A percentile compares a stretch with the other conserved stretches of the same genome.
These are phyloP conservation scores for Caenorhabditis wallacei DNA, from an alignment of 2,888 invertebrate species.

Conservation along the genomic window DNA sequence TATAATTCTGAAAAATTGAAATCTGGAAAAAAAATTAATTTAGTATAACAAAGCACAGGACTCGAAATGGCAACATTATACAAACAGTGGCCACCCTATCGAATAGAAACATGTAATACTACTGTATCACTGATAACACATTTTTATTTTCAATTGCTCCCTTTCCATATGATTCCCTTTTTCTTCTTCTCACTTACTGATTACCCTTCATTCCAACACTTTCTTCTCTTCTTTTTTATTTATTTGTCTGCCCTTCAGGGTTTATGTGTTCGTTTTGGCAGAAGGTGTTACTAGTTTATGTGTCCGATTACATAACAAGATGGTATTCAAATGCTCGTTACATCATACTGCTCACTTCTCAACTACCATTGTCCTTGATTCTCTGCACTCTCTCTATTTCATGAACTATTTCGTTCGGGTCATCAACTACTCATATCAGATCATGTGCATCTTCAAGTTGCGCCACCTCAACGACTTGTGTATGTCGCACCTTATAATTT, in stretches of 20 bases:
- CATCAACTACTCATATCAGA: constrained; percentile 30
- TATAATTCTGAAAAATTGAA: no score
- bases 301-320: constrained; percentile 41
- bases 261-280: constrained; percentile 38
- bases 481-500: constrained; percentile 65
- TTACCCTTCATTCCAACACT: constrained; percentile 19
- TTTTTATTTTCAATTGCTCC: constrained; percentile 6
- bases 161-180: neutral
- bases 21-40: no score
- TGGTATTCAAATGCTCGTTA: constrained; percentile 57
- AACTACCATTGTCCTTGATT: constrained; percentile 50
- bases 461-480: constrained; percentile 61
- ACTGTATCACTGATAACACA: constrained; percentile 44
- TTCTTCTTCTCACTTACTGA: constrained; percentile 9
- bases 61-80: neutral
- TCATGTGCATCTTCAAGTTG: constrained; percentile 48
- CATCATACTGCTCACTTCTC: constrained; percentile 51
- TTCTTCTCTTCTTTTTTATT: constrained; percentile 5
- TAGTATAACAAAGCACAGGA: no score
- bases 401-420: neutral
- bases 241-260: constrained; percentile 22
- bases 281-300: constrained; percentile 56
- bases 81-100: constrained; percentile 19
- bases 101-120: constrained; percentile 7
- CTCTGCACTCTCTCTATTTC: constrained; percentile 26